Evolutionary conservation across 2,113 vertebrate species (phyloP).

Genomic region (Mormoops blainvillei): DNA sequence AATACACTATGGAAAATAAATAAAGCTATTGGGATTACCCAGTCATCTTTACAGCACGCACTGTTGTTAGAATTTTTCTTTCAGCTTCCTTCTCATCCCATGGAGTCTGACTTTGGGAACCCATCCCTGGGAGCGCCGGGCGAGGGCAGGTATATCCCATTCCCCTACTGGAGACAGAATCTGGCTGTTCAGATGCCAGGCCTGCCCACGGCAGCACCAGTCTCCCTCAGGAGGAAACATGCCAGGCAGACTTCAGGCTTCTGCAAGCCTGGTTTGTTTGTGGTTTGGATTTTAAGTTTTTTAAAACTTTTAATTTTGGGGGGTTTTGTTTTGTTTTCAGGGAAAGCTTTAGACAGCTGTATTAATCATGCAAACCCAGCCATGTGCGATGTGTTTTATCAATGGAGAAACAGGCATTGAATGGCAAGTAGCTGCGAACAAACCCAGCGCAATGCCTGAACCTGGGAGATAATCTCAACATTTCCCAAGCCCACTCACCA

Average conservation of each 20-base stretch:
- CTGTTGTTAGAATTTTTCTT: neutral
- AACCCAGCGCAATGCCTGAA: conserved; percentile 75
- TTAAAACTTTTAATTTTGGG: conserved; percentile 34
- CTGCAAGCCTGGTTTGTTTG: conserved; percentile 61
- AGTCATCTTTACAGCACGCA: neutral
- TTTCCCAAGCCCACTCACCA: conserved; percentile 73
- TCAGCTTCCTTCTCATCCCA: neutral
- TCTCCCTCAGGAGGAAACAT: neutral
- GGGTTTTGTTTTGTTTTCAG: conserved; percentile 73
- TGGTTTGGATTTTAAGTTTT: conserved; percentile 53
- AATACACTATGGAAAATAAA: neutral
- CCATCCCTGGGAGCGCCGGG: neutral
- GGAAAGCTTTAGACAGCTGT: conserved; percentile 76
- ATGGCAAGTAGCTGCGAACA: conserved; percentile 73
- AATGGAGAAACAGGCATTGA: conserved; percentile 79
- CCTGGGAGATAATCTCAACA: conserved; percentile 78
- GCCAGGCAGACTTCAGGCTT: conserved; percentile 45
- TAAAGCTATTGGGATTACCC: neutral
- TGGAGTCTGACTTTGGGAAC: neutral
- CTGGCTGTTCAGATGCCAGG: neutral
- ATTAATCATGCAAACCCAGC: conserved; percentile 83
- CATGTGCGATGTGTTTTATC: conserved; percentile 84
- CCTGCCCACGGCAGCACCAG: neutral
- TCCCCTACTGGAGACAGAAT: neutral
- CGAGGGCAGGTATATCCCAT: neutral